Evolutionary conservation across 2,888 invertebrate genomes (phyloP).

Genomic region (Diarsia brunnea): DNA sequence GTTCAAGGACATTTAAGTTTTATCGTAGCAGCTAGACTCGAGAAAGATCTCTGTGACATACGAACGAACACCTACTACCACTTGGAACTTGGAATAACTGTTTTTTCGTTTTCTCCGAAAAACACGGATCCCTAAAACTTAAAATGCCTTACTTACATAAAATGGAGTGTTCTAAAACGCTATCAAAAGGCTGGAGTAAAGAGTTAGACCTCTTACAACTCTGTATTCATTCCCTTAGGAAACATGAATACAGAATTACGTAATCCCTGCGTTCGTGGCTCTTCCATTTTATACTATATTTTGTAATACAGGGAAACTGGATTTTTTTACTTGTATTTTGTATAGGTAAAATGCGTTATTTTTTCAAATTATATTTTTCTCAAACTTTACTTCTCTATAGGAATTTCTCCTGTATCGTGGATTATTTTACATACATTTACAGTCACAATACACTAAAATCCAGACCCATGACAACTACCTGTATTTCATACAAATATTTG

Average conservation of each 20-base stretch:
- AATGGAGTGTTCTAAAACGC: constrained; percentile 24
- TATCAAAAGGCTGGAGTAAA: constrained; percentile 41
- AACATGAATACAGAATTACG: constrained; percentile 41
- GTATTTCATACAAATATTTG: no score
- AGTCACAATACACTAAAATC: no score
- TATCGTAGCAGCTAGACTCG: neutral
- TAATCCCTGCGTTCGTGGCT: constrained; percentile 14
- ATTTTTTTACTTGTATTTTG: neutral
- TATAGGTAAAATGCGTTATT: neutral
- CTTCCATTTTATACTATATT: constrained; percentile 22
- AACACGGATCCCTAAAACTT: constrained; percentile 3
- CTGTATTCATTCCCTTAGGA: constrained; percentile 23
- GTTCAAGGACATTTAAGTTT: no score
- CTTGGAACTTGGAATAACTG: neutral
- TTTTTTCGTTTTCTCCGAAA: neutral
- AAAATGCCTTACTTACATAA: constrained; percentile 22
- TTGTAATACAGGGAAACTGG: neutral
- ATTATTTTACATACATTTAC: no score
- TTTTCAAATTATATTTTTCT: no score
- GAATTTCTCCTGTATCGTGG: no score
- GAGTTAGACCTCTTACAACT: constrained; percentile 39
- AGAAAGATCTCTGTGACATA: neutral
- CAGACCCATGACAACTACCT: no score
- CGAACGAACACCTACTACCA: no score
- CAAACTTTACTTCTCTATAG: no score